Base-by-base conservation (phyloP, 2,888 invertebrate genomes). In the Ophonus ardosiacus region DNA sequence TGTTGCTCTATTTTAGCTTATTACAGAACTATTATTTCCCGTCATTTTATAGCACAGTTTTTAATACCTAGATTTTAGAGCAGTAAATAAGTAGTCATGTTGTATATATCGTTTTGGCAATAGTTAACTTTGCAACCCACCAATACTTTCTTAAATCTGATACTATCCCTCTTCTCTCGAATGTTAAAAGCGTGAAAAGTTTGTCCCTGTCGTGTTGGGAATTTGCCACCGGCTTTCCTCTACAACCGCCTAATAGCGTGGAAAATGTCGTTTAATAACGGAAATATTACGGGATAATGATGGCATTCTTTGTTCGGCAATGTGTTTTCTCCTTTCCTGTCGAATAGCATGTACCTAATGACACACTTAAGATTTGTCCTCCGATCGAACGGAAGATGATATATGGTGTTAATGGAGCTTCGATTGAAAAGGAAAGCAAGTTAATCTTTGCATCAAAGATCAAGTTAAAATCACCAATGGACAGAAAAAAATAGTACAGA, bases 201-300 rank as follows among this genome's bases (percentile, higher is more conserved):
- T 40, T 40, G 13, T 6, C 71, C 74, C 13, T 38, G 68, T 43
- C 78, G 57, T 78, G 82, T 59, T 74, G 21, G 38, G 82, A 74
- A 61, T 74, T 74, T 74, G 74, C 76, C 84, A 84, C 31, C 38
- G 63, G 65, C 84, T 78, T 63, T 24, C 84, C 78, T 84, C 51
- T 65, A 84, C 56, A 51, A 31, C 78, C 65, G 63, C 21, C 43
- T 84, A 84, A 84, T 84, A 78, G 78, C 65, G 78, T 84, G 84
- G 84, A 76, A 84, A 84, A 84, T 84, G 63, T 61, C 63, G 65
- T 84, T 84, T 84, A 84, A 84, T 84, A 78, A 84, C 76, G 84
- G 84, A 84, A 84, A 78, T 84, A 84, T 78, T 78, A 82, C 15
- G 61, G 84, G 84, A 84, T 84, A 84, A 84, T 84, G 84, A 84